phyloP scores from a whole-genome alignment of 2,797 vertebrate genomes.

The Manis javanica region DNA sequence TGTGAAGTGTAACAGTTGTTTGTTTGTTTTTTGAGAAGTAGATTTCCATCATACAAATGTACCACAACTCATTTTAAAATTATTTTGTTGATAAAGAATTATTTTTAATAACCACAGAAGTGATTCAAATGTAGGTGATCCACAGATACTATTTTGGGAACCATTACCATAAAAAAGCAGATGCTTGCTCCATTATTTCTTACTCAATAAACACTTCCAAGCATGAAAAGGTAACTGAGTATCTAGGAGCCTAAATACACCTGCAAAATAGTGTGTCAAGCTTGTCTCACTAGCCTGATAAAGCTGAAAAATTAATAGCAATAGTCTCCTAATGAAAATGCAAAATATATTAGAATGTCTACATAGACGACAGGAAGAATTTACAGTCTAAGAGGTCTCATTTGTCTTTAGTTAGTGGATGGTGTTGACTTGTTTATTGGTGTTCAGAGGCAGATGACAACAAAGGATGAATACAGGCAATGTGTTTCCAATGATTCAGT shows the following conservation, averaged over 20 bases:
- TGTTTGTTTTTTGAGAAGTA: not conserved
- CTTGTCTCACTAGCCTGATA: constrained; percentile 19
- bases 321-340: constrained; percentile 27
- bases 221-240: constrained; percentile 24
- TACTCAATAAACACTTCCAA: constrained; percentile 44
- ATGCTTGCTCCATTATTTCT: not conserved
- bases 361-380: not conserved
- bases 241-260: constrained; percentile 28
- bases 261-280: constrained; percentile 21
- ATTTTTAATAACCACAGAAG: constrained; percentile 47
- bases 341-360: constrained; percentile 19
- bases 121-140: not conserved
- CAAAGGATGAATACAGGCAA: constrained; percentile 30
- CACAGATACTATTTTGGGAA: constrained; percentile 7
- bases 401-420: constrained; percentile 48
- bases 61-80: not conserved
- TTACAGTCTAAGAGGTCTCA: not conserved
- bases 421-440: constrained; percentile 66
- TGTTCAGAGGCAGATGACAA: not conserved
- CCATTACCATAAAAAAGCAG: not conserved
- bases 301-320: constrained; percentile 47
- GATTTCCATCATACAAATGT: not conserved
- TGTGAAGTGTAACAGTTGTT: not conserved
- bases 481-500: constrained; percentile 61
- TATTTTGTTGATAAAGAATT: constrained; percentile 12